Evolutionary conservation across 2,888 invertebrate species (phyloP), one percentile per base, ranked within the genome.

Genomic region (Parnassius mnemosyne): DNA sequence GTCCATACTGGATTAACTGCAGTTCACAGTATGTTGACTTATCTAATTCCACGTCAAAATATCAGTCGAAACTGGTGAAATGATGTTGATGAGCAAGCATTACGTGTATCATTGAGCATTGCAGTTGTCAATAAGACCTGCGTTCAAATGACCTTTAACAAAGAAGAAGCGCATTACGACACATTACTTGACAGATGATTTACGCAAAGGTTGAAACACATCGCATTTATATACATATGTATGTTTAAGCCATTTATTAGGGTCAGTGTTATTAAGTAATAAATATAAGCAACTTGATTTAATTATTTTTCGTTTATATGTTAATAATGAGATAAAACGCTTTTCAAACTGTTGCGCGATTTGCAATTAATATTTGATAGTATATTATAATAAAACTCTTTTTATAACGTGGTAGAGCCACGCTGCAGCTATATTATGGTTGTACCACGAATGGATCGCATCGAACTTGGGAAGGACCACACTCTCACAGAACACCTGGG

Each of bases 231-330:
- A 51, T 42, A 47, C 42, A 57, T 52, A 43, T 43, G 43, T 43
- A 50, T 55, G 50, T 60, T 55, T 51, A 51, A 50, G 60, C 16
- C 25, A 54, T 42, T 51, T 55, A 60, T 55, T 60, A 60, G 34
- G 55, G 60, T 60, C 60, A 43, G 55, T 57, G 51, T 66, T 65
- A 51, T 60, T 49, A 16, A 49, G 52, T 64, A 42, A 66, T 59
- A 58, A 64, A 60, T 62, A 46, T 56, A 13, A 49, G 20, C 61
- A 59, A 46, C 25, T 53, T 13, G 7, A 41, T 57, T 34, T 41
- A 42, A 20, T 43, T 13, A 53, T 13, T 42, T 41, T 41, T 53
- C 41, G n/a, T 47, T 47, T 47, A 34, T 7, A 1, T 34, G 7
- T 34, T 34, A 1, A 34, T 34, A 34, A 34, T 34, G 5, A 25